phyloP scores from a whole-genome alignment of 1,140 invertebrate genomes.

The Sycophila sp. region DNA sequence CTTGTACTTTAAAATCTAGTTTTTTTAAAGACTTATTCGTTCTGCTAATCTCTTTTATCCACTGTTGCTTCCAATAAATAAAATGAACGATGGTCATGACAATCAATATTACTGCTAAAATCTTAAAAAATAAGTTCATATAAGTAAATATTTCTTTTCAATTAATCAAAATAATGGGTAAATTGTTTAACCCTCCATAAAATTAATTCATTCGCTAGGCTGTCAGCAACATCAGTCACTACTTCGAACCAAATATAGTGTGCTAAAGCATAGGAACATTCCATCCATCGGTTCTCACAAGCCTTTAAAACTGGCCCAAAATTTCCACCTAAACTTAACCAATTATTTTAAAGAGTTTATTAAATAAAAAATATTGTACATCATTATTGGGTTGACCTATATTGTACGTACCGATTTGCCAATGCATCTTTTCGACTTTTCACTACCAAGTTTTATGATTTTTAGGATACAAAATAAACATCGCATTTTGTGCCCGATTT shows the following conservation, averaged over 20 bases:
- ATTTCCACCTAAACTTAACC: conserved; percentile 52
- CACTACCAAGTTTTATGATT: not conserved
- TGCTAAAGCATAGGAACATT: conserved; percentile 48
- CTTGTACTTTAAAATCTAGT: conserved; percentile 50
- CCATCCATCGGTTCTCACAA: conserved; percentile 49
- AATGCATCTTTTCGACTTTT: conserved; percentile 47
- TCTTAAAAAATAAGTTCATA: conserved; percentile 40
- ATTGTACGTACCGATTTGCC: conserved; percentile 52
- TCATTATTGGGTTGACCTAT: not conserved
- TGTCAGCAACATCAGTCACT: conserved; percentile 58
- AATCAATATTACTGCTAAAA: conserved; percentile 40
- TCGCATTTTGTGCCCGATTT: not conserved
- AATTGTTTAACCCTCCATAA: conserved; percentile 48
- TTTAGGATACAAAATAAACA: not conserved
- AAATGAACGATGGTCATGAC: conserved; percentile 43
- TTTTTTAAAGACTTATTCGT: conserved; percentile 43
- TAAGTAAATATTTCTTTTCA: too few relatives aligned
- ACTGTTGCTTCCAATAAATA: conserved; percentile 41
- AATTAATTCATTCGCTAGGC: conserved; percentile 46
- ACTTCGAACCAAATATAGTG: conserved; percentile 58
- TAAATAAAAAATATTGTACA: not conserved
- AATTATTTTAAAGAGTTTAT: too few relatives aligned
- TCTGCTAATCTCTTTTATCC: conserved; percentile 3
- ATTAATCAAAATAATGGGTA: conserved; percentile 3
- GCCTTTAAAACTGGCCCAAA: conserved; percentile 47